Percentiles rank a stretch among this genome's conserved stretches.
phyloP scores from a whole-genome alignment of 2,797 vertebrate genomes.

The Gila robusta region DNA sequence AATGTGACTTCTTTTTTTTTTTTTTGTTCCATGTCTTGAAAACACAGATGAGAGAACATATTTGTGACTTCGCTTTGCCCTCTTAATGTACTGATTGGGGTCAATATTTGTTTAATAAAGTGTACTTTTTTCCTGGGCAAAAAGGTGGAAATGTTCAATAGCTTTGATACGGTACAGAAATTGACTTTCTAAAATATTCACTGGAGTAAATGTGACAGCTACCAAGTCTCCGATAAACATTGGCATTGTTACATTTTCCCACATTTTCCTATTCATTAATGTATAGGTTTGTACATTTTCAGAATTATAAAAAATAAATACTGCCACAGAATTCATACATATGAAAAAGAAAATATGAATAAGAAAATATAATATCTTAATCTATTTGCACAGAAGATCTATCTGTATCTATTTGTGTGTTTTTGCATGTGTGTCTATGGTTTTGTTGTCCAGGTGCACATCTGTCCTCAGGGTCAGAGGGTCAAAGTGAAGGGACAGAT shows the following conservation, averaged over 20 bases:
- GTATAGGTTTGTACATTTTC: neutral
- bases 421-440: slow-evolving; percentile 33
- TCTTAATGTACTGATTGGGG: too few relatives aligned
- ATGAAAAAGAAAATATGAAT: neutral
- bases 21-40: too few relatives aligned
- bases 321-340: neutral
- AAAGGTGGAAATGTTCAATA: neutral
- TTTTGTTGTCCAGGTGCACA: slow-evolving; percentile 60
- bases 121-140: neutral
- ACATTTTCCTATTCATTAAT: neutral
- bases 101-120: neutral
- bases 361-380: neutral
- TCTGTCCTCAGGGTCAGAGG: slow-evolving; percentile 67
- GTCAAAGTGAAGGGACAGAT: slow-evolving; percentile 72
- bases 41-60: too few relatives aligned
- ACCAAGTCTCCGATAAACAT: neutral
- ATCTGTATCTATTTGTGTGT: slow-evolving; percentile 56
- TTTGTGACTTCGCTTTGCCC: too few relatives aligned
- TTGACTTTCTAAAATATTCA: neutral
- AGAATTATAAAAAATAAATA: too few relatives aligned
- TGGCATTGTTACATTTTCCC: neutral
- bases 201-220: neutral
- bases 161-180: neutral
- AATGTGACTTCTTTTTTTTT: too few relatives aligned
- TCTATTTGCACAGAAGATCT: slow-evolving; percentile 55